Conservation (phyloP, 2,113 vertebrate genomes). For the Todiramphus chloris region DNA sequence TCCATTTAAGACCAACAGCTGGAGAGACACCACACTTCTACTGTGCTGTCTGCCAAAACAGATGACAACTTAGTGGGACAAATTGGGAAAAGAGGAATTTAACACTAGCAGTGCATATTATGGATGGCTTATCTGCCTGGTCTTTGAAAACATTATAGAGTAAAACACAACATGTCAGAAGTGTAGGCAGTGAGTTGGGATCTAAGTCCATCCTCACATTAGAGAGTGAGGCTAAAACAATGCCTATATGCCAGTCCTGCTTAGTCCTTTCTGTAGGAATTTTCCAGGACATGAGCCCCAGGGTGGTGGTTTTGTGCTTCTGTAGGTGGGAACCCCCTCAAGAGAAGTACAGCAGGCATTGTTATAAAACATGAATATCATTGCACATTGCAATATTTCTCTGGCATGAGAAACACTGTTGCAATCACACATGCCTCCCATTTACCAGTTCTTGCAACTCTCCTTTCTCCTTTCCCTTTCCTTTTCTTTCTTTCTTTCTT, state of each 20-base stretch:
- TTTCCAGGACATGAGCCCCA: not conserved
- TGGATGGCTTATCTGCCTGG: not conserved
- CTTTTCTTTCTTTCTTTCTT: no score
- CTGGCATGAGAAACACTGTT: not conserved
- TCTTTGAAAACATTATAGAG: not conserved
- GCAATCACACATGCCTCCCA: not conserved
- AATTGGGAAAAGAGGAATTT: not conserved
- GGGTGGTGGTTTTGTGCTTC: not conserved
- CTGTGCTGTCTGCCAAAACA: not conserved
- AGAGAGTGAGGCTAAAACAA: not conserved
- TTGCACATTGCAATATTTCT: not conserved
- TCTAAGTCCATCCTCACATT: not conserved
- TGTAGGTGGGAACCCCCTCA: accelerated
- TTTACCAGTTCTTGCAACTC: not conserved
- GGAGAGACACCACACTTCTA: not conserved
- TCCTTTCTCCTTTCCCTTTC: accelerated
- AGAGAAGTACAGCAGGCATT: not conserved
- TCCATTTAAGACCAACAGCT: not conserved
- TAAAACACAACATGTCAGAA: not conserved
- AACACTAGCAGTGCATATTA: not conserved
- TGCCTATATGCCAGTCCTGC: not conserved
- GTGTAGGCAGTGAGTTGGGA: not conserved
- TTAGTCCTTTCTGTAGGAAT: not conserved
- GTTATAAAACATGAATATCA: not conserved
- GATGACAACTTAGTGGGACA: not conserved